Evolutionary conservation across 2,113 vertebrate genomes (phyloP), one percentile per base, ranked within the genome.

Genomic region (Grammomys surdaster): DNA sequence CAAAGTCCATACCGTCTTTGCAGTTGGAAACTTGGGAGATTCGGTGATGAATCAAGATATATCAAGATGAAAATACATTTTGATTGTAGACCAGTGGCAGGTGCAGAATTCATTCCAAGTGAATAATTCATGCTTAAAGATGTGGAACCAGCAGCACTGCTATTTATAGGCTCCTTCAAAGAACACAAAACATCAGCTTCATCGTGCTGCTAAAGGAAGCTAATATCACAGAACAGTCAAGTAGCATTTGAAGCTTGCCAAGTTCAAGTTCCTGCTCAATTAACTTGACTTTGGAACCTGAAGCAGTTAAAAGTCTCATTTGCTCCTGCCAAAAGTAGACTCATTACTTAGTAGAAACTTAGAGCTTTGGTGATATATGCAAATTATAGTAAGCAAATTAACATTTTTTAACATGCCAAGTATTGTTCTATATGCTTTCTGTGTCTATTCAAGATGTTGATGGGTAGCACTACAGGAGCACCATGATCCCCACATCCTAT

Each of bases 61-160:
- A n/a, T 84, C 14, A 58, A 58, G 22, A 94, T 80, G 26, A 94
- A 92, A 89, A 86, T 28, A 0, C 40, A 60, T 88, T 95, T 96
- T 76, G 80, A 80, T 77, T 60, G 14, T 31, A 76, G 1, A 76
- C 1, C 28, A 86, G 75, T 60, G 28, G 14, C 75, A 90, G 54
- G 43, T n/a, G 51, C 1, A 36, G 82, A 33, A 73, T 89, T 84
- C 65, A 88, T 88, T 94, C 17, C 75, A 36, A 93, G 19, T 24
- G 72, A 88, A 43, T 95, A 72, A 14, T 73, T 95, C 73, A 80
- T 76, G 58, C 58, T 46, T 56, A n/a, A 46, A 92, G 31, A 46
- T 93, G 7, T 51, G 22, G 70, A 56, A 17, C 56, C 17, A 67
- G 33, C 70, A 43, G 26, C 48, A 67, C 36, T n/a, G 24, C 31